Evolutionary conservation across 2,797 vertebrate genomes (phyloP), one percentile per base, ranked within the genome.

Genomic region (Trachops cirrhosus): DNA sequence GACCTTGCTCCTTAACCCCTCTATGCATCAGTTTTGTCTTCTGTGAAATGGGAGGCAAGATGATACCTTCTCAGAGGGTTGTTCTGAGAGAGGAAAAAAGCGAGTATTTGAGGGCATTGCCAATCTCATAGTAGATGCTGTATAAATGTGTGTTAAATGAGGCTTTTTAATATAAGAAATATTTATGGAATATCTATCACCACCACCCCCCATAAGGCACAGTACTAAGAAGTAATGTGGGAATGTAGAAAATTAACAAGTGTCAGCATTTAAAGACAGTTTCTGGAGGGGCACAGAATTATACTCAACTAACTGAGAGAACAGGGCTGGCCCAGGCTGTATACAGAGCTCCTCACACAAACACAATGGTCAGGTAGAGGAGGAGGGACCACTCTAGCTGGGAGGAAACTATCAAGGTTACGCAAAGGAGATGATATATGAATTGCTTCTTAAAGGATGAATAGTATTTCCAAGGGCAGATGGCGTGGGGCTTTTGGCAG

Each of bases 151-250:
- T 91, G 48, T 67, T 85, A 78, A 80, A 44, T 52, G 37, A 59
- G 5, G 44, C 9, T 29, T 71, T 82, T 80, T 6, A 78, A 57
- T 86, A 92, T 85, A 85, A 92, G 78, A 86, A 87, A 48, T 71
- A 67, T 39, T 68, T 83, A n/a, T 75, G 46, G 34, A 77, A 46
- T 71, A 39, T 4, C 18, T 22, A 12, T 57, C 37, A 21, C 32
- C 57, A 4, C 22, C 24, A 24, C 26, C 46, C 11, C 6, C 5
- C 59, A 1, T 74, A 39, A 19, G 26, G 83, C 21, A 64, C 2
- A 21, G 26, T 22, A 6, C 52, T 71, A 77, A 41, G 12, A 77
- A 46, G 12, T 15, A 68, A 57, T 64, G 14, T 54, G 21, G 26
- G 18, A 41, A 70, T 57, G 85, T 39, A 78, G 6, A 68, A 87